Evolutionary conservation across 2,888 invertebrate genomes (phyloP).

Genomic region (Drosophila kanekoi): DNA sequence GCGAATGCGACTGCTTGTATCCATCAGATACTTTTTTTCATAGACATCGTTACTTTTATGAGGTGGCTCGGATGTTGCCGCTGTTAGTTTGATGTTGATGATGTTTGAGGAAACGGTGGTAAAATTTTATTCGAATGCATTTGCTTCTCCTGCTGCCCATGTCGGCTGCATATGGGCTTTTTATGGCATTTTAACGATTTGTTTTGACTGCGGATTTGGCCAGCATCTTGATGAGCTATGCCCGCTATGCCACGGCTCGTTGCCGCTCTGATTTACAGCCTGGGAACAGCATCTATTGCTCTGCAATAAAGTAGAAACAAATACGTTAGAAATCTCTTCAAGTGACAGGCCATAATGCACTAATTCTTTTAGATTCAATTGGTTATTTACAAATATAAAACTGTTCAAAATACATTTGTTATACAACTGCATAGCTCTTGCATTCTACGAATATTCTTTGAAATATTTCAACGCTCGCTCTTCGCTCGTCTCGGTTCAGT

Average conservation of each 20-base stretch:
- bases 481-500: slow-evolving; percentile 32
- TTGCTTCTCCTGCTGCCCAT: slow-evolving; percentile 43
- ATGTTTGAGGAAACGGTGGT: slow-evolving; percentile 75
- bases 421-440: background rate
- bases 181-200: slow-evolving; percentile 84
- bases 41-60: slow-evolving; percentile 80
- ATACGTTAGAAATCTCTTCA: slow-evolving; percentile 29
- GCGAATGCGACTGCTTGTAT: slow-evolving; percentile 53
- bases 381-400: slow-evolving; percentile 1
- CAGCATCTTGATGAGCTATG: slow-evolving; percentile 53
- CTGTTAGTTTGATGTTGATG: slow-evolving; percentile 68
- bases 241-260: slow-evolving; percentile 51
- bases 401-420: background rate
- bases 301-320: slow-evolving; percentile 43
- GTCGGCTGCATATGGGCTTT: slow-evolving; percentile 70
- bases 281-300: slow-evolving; percentile 24
- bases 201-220: slow-evolving; percentile 78
- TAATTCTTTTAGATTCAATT: slow-evolving; percentile 4
- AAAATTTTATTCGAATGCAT: slow-evolving; percentile 78
- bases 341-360: background rate
- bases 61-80: slow-evolving; percentile 78
- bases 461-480: slow-evolving; percentile 20
- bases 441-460: slow-evolving; percentile 1
- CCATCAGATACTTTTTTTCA: slow-evolving; percentile 64
- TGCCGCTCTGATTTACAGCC: slow-evolving; percentile 46